Conservation (phyloP, 1,140 invertebrate species). For the Dufourea novaeangliae region DNA sequence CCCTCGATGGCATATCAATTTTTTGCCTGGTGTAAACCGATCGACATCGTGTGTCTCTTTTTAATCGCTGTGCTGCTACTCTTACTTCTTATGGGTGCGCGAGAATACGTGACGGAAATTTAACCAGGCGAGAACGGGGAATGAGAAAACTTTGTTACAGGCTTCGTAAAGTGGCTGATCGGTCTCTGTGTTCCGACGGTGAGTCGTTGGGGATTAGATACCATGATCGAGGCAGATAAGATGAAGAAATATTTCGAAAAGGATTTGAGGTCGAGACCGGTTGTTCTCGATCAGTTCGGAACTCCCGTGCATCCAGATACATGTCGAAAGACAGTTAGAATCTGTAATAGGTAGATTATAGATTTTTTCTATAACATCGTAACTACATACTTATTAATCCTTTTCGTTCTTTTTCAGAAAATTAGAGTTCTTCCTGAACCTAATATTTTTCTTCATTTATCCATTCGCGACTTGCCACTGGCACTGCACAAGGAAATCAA, state of each 20-base stretch:
- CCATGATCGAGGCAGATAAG: conserved; percentile 17
- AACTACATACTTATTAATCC: no score
- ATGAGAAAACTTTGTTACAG: conserved; percentile 9
- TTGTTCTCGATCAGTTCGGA: conserved; percentile 32
- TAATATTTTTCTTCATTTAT: conserved; percentile 56
- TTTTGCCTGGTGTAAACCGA: conserved; percentile 14
- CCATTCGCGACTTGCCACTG: conserved; percentile 55
- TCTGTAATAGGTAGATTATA: conserved; percentile 51
- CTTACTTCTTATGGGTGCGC: conserved; percentile 57
- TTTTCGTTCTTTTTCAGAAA: conserved; percentile 21
- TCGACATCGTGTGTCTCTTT: conserved; percentile 44
- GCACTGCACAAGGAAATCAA: conserved; percentile 13
- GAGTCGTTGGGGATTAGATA: conserved; percentile 60
- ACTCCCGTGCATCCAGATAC: conserved; percentile 60
- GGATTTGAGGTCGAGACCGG: conserved; percentile 40
- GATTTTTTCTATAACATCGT: neutral
- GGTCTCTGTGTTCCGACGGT: conserved; percentile 50
- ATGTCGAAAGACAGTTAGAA: conserved; percentile 47
- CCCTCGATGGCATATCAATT: conserved; percentile 61
- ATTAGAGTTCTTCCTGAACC: conserved; percentile 56
- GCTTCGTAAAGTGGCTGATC: conserved; percentile 56
- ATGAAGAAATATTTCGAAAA: conserved; percentile 48
- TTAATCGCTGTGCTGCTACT: conserved; percentile 44
- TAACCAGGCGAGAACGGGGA: neutral
- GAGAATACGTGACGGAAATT: neutral